These are phyloP conservation scores for Timema podura DNA, from an alignment of 2,888 invertebrate species.

Conservation along the genomic window DNA sequence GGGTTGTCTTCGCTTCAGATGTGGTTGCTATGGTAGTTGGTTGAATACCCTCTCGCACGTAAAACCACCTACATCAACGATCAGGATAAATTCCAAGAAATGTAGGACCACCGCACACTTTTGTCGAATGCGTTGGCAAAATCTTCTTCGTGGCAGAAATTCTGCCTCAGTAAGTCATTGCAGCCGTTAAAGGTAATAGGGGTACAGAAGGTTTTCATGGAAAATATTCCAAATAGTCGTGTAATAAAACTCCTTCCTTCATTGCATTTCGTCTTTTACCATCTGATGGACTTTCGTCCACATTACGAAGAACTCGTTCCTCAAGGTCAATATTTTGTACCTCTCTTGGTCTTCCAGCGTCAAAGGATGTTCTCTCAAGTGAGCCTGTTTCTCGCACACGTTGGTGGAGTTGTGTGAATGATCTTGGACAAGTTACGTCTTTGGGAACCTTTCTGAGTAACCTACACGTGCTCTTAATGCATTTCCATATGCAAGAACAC, in stretches of 20 bases:
- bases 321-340: slow-evolving; percentile 14
- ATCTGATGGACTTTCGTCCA: neutral
- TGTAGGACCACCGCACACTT: neutral
- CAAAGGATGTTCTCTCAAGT: neutral
- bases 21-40: too few species aligned
- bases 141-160: neutral
- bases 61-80: neutral
- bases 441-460: neutral
- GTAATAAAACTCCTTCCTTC: slow-evolving; percentile 9
- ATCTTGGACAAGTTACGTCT: neutral
- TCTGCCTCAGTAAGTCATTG: neutral
- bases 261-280: neutral
- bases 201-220: slow-evolving; percentile 2
- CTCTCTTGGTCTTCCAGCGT: slow-evolving; percentile 8
- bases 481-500: neutral
- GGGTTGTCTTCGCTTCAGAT: too few species aligned
- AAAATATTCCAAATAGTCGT: neutral
- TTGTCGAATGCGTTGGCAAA: neutral
- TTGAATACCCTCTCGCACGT: neutral
- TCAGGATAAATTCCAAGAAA: neutral
- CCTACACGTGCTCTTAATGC: neutral
- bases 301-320: slow-evolving; percentile 8
- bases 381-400: slow-evolving; percentile 5
- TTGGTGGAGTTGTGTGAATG: slow-evolving; percentile 8
- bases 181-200: neutral